Percentiles rank a stretch among this genome's conserved stretches.
Evolutionary conservation across 2,888 invertebrate species (phyloP).

Genomic region (Nasonia oneida): DNA sequence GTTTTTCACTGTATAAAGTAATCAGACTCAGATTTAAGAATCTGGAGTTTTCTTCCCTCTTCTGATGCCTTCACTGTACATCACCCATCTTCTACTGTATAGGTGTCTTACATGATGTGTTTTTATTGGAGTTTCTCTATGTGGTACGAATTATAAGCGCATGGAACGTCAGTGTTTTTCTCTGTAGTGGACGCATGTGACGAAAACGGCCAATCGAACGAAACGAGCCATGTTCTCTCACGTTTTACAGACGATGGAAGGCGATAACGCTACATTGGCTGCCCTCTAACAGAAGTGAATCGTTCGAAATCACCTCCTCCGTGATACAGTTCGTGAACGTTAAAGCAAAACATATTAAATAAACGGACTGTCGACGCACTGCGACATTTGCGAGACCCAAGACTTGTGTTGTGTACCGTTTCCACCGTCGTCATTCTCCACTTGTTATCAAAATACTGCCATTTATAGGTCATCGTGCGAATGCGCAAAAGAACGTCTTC

Average conservation of each 20-base stretch:
- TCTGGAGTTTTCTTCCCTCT: slow-evolving; percentile 19
- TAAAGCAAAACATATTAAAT: slow-evolving; percentile 38
- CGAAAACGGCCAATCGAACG: slow-evolving; percentile 54
- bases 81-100: slow-evolving; percentile 40
- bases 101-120: slow-evolving; percentile 57
- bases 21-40: slow-evolving; percentile 10
- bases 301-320: slow-evolving; percentile 65
- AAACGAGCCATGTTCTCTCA: slow-evolving; percentile 69
- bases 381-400: slow-evolving; percentile 58
- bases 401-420: slow-evolving; percentile 55
- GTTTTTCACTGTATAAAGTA: slow-evolving; percentile 40
- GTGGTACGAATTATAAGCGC: slow-evolving; percentile 53
- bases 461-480: slow-evolving; percentile 49
- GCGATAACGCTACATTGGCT: slow-evolving; percentile 78
- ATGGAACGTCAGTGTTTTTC: slow-evolving; percentile 61
- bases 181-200: slow-evolving; percentile 63
- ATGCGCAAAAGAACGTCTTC: slow-evolving; percentile 33
- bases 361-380: slow-evolving; percentile 52
- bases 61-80: slow-evolving; percentile 40
- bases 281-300: slow-evolving; percentile 79
- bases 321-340: slow-evolving; percentile 41
- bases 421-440: slow-evolving; percentile 47
- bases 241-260: slow-evolving; percentile 79
- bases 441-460: slow-evolving; percentile 61
- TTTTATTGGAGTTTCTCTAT: slow-evolving; percentile 58